These are phyloP conservation scores for Marmota flaviventris DNA, from an alignment of 2,113 vertebrate species.

Conservation along the genomic window DNA sequence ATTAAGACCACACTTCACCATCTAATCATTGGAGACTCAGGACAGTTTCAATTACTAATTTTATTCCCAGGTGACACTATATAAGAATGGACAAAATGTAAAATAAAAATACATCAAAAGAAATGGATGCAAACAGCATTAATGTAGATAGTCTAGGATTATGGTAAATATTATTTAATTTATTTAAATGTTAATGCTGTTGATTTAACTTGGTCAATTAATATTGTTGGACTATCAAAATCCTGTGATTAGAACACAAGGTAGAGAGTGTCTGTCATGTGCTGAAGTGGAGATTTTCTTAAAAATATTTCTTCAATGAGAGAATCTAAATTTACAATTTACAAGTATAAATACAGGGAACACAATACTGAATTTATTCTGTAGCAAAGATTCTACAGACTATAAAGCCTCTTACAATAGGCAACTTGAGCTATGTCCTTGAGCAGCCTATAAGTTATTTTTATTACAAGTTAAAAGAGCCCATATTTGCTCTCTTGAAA, in stretches of 20 bases:
- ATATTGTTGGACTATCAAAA: background rate
- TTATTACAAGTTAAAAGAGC: background rate
- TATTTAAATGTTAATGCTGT: background rate
- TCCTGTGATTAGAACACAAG: background rate
- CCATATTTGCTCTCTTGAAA: background rate
- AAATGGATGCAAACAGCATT: background rate
- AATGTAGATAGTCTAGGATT: background rate
- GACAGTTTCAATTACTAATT: background rate
- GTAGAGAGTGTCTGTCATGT: background rate
- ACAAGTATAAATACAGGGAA: background rate
- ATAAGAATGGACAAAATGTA: background rate
- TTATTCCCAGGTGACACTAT: background rate
- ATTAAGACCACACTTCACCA: background rate
- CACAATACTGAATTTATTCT: background rate
- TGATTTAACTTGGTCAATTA: background rate
- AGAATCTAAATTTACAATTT: background rate
- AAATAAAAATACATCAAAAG: background rate
- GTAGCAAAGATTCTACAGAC: background rate
- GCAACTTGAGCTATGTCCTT: background rate
- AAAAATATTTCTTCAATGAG: background rate
- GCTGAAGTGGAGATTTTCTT: background rate
- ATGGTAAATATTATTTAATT: background rate
- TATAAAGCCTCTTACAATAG: background rate
- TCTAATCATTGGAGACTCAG: background rate
- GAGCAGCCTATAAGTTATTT: background rate